Conservation (phyloP, 2,113 vertebrate species). For the Psilopsiagon aymara region DNA sequence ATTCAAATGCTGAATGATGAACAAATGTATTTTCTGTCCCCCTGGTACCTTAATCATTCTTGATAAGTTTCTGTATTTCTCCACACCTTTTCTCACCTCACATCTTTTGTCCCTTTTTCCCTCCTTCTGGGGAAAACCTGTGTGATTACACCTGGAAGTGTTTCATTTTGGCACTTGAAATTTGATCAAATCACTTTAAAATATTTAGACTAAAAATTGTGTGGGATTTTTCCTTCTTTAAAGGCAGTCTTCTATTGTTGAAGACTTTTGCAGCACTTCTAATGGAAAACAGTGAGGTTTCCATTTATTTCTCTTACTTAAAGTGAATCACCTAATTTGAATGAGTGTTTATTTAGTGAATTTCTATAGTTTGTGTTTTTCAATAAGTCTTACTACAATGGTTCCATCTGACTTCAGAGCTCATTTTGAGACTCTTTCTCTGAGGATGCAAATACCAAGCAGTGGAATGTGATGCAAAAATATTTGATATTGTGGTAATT, state of each 20-base stretch:
- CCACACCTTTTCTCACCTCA: background rate
- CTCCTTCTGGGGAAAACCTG: background rate
- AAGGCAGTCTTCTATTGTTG: background rate
- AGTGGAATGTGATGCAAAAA: background rate
- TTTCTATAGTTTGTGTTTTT: background rate
- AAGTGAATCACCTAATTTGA: background rate
- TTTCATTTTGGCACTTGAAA: background rate
- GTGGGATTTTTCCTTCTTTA: accelerated
- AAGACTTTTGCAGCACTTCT: background rate
- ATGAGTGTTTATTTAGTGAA: background rate
- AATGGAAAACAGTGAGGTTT: background rate
- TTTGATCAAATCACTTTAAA: background rate
- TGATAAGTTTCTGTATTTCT: background rate
- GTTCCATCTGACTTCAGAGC: background rate
- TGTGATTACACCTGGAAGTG: background rate
- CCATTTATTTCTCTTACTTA: background rate
- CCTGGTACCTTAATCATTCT: background rate
- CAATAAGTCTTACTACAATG: background rate
- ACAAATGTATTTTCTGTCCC: background rate
- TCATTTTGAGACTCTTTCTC: background rate
- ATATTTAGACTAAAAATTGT: background rate
- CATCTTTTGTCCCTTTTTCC: background rate
- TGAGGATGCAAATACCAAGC: background rate
- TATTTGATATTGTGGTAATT: too few species aligned
- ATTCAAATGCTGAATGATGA: background rate